Conservation (phyloP, 2,888 invertebrate genomes). For the Drosophila mettleri region DNA sequence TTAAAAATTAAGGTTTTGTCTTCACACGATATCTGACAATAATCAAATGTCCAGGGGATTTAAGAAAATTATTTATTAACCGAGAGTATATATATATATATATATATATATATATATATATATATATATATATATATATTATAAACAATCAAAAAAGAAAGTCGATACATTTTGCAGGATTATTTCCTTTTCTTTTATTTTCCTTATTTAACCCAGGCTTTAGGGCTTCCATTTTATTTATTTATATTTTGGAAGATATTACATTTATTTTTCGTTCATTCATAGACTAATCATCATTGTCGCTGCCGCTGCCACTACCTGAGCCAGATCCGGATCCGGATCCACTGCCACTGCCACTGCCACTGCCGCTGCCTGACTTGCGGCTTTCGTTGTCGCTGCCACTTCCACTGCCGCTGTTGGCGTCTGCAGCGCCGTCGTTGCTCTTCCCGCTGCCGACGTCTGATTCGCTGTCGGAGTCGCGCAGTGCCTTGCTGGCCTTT, state of each 20-base stretch:
- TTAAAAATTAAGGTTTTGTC: no score
- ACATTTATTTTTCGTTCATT: neutral
- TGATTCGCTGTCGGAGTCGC: constrained; percentile 89
- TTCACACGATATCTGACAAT: neutral
- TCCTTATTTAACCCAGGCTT: neutral
- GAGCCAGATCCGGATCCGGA: no score
- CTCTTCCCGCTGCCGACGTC: constrained; percentile 81
- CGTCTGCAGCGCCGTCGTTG: constrained; percentile 52
- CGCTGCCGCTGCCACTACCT: constrained; percentile 64
- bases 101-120: neutral
- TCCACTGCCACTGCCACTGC: constrained; percentile 39
- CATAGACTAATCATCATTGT: constrained; percentile 57
- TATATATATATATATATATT: neutral
- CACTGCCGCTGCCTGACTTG: constrained; percentile 62
- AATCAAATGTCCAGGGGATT: neutral
- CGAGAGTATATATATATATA: neutral
- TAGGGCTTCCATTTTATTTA: neutral
- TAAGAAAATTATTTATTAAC: no score
- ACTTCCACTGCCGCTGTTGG: constrained; percentile 49
- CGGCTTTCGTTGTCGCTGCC: constrained; percentile 42
- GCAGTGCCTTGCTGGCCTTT: constrained; percentile 91
- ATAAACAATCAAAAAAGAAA: neutral
- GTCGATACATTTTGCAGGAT: neutral
- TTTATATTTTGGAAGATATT: neutral
- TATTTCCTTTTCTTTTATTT: neutral